Base-by-base conservation (phyloP, 2,113 vertebrate species). In the Neomonachus schauinslandi region DNA sequence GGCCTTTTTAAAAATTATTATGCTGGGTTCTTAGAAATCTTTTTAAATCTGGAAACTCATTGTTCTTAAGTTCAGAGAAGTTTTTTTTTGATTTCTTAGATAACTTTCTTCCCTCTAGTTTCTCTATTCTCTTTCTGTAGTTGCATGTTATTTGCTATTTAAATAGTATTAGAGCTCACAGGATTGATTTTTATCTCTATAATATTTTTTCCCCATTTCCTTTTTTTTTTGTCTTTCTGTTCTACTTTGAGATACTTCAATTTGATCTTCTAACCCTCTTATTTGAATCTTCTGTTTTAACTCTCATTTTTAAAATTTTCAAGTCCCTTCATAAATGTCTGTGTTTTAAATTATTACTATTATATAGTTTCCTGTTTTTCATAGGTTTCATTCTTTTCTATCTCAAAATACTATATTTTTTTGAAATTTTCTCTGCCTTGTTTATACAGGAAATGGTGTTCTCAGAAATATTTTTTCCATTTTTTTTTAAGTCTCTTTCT, bases 71-170 rank as follows among this genome's bases (percentile, higher is more conserved):
- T 86, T 83, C 28, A 89, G 57, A 96, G 33, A 85, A 93, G n/a
- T 80, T 59, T 74, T 67, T 2, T 72, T 82, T 81, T 91, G 18
- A 26, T 93, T 93, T 69, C 26, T 65, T 81, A 84, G 39, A 81
- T 84, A 82, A 85, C 14, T 76, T 36, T 5, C 13, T 90, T 88
- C 6, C 22, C 59, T 87, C 59, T 31, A 51, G 14, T 96, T 96
- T 91, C 51, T 95, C 53, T 85, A 9, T 88, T 86, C 26, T 95
- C 85, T 85, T 96, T 94, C 7, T 87, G 14, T 67, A 74, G 46
- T 67, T 97, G 31, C 36, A 67, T 96, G 1, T 82, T 94, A 96
- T 86, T 97, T 96, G 1, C 77, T 92, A 96, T 86, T 97, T 65
- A 86, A 89, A 91, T 91, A 95, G 57, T 91, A 77, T 82, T 36